Conservation (phyloP, 2,113 vertebrate species). For the Cyanoramphus novaezelandiae region DNA sequence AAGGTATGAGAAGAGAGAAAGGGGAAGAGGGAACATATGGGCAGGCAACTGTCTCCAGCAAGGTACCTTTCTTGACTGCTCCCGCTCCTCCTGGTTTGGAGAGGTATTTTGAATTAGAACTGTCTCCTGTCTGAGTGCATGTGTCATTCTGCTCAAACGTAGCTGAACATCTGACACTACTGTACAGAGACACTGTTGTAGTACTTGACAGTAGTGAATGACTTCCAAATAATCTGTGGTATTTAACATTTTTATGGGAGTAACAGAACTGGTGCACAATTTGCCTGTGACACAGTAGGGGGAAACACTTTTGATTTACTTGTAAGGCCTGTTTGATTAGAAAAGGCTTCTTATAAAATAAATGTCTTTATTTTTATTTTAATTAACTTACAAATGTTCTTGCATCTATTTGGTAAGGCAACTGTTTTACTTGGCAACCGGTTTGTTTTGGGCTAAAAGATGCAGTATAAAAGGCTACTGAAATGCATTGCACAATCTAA, state of each 20-base stretch:
- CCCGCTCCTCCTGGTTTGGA: not conserved
- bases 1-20: not conserved
- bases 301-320: not conserved
- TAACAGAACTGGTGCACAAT: not conserved
- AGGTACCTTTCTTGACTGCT: not conserved
- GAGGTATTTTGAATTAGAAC: not conserved
- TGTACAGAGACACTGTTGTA: not conserved
- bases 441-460: not conserved
- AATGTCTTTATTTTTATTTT: slow-evolving; percentile 10
- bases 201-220: not conserved
- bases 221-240: not conserved
- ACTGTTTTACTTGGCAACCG: not conserved
- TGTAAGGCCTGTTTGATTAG: not conserved
- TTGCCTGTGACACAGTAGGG: rapidly evolving
- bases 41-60: not conserved
- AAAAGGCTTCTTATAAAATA: not conserved
- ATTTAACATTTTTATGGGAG: not conserved
- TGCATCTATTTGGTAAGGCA: not conserved
- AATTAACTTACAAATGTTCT: not conserved
- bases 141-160: not conserved
- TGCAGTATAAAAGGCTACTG: not conserved
- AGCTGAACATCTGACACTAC: not conserved
- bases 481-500: not conserved
- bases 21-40: not conserved
- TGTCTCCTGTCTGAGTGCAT: not conserved